Evolutionary conservation across 2,888 invertebrate genomes (phyloP).

Genomic region (Gerris lacustris): DNA sequence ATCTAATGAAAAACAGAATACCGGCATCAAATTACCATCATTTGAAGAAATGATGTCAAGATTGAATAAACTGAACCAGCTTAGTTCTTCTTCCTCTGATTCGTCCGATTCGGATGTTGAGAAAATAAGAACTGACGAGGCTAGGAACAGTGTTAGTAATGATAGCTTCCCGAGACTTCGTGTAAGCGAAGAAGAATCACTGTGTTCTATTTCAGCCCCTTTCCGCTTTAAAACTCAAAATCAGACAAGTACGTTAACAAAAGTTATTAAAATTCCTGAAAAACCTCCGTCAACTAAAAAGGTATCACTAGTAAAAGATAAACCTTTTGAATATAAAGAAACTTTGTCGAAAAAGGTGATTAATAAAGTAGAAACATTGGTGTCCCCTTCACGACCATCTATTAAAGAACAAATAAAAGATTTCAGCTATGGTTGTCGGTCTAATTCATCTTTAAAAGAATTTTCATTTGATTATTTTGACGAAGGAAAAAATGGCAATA

Average conservation of each 20-base stretch:
- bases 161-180: no score
- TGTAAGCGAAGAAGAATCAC: no score
- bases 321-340: no score
- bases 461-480: constrained; percentile 5
- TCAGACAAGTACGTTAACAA: not conserved
- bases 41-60: not conserved
- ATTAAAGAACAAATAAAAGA: not conserved
- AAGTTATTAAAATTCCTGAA: not conserved
- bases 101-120: not conserved
- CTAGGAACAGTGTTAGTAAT: no score
- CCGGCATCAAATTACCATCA: not conserved
- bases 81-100: not conserved
- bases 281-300: no score
- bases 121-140: no score
- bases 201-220: no score
- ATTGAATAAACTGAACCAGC: not conserved
- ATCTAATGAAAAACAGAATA: not conserved
- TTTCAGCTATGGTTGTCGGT: not conserved
- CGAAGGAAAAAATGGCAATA: not conserved
- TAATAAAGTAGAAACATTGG: no score
- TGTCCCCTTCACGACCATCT: no score
- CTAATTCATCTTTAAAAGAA: not conserved
- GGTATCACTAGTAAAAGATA: no score
- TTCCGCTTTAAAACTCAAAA: no score
- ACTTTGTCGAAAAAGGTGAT: no score